These are phyloP conservation scores for Crotalus viridis DNA, from an alignment of 2,113 vertebrate genomes.

Conservation along the genomic window DNA sequence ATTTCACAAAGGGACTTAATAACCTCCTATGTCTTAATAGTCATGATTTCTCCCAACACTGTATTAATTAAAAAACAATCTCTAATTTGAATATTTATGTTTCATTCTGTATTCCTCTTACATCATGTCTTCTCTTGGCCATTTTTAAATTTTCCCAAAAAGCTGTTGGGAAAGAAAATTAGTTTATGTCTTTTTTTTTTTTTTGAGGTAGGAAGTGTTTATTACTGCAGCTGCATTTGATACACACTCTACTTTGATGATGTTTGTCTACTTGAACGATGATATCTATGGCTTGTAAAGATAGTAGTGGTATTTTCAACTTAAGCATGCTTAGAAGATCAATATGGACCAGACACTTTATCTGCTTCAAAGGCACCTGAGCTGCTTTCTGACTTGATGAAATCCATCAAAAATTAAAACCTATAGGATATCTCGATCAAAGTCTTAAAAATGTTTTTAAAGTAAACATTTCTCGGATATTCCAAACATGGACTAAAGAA, in stretches of 20 bases:
- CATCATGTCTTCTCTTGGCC: not conserved
- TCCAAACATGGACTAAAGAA: not conserved
- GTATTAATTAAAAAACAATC: too few relatives aligned
- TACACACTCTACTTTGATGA: too few relatives aligned
- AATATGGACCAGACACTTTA: too few relatives aligned
- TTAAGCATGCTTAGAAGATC: too few relatives aligned
- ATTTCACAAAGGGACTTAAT: not conserved
- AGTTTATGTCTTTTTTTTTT: not conserved
- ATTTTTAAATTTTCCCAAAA: not conserved
- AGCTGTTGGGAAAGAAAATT: not conserved
- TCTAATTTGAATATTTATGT: not conserved
- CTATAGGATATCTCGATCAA: not conserved
- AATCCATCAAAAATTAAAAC: not conserved
- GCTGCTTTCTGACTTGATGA: not conserved
- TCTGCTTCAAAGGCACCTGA: too few relatives aligned
- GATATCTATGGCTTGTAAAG: constrained; percentile 46
- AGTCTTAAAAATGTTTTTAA: not conserved
- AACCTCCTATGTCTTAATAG: too few relatives aligned
- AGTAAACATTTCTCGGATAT: not conserved
- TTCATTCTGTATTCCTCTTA: not conserved
- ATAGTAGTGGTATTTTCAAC: constrained; percentile 5
- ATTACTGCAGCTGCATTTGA: not conserved
- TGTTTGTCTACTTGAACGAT: constrained; percentile 27
- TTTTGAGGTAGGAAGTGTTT: constrained; percentile 11
- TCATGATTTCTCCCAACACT: not conserved